Percentiles rank a stretch among this genome's conserved stretches.
Conservation (phyloP, 2,888 invertebrate species). For the Synanthedon vespiformis region DNA sequence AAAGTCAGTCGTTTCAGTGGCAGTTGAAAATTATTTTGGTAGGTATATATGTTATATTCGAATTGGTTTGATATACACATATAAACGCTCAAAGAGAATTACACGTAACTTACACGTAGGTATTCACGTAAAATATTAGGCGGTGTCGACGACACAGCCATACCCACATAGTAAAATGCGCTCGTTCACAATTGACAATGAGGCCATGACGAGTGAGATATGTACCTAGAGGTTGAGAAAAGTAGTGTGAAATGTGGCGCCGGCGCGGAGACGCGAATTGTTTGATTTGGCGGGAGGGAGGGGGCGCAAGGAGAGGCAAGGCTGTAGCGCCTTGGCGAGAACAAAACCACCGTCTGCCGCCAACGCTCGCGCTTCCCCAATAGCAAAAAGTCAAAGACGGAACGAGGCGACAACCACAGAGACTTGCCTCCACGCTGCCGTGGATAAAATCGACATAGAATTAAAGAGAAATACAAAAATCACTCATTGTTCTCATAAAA, state of each 20-base stretch:
- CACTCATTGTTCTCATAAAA: conserved; percentile 71
- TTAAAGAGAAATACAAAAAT: conserved; percentile 70
- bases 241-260: conserved; percentile 48
- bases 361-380: conserved; percentile 52
- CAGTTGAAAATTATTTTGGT: too few species aligned
- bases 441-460: conserved; percentile 71
- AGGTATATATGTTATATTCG: too few species aligned
- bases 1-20: too few species aligned
- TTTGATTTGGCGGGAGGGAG: conserved; percentile 7
- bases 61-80: too few species aligned
- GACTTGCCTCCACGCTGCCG: conserved; percentile 55
- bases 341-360: conserved; percentile 48
- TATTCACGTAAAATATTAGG: too few species aligned
- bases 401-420: conserved; percentile 61
- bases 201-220: background rate
- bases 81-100: too few species aligned
- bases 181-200: conserved; percentile 9
- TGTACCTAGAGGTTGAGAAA: conserved; percentile 13
- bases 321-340: conserved; percentile 34
- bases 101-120: too few species aligned
- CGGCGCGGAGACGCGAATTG: conserved; percentile 12
- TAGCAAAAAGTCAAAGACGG: conserved; percentile 63
- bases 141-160: too few species aligned
- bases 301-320: conserved; percentile 19
- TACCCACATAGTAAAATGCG: too few species aligned